Evolutionary conservation across 1,140 invertebrate genomes (phyloP), one percentile per base, ranked within the genome.

Genomic region (Solenopsis invicta): DNA sequence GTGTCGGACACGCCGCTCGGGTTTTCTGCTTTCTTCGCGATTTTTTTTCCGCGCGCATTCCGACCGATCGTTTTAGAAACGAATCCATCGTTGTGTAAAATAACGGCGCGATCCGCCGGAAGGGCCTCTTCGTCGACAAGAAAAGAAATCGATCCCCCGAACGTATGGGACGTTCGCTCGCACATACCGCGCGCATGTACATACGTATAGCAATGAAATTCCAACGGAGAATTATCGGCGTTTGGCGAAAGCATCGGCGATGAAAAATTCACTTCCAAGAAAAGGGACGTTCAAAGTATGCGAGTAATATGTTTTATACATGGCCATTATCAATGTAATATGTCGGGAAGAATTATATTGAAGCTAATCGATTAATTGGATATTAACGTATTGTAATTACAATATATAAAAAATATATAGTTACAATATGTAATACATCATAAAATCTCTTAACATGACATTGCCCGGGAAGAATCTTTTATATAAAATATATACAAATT

Each of bases 11-110:
- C 85, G 87, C 54, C 76, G 21, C 34, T 54, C 86, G 56, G 76
- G 87, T 92, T 91, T 91, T 92, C 89, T 91, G 89, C 92, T 92
- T 90, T 92, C 92, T 88, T 92, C 87, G 90, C 76, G 64, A 76
- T 88, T 74, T n/a, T n/a, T 64, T 59, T 52, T 45, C 52, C 50
- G n/a, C 24, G 54, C 48, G 50, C 80, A 56, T 66, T 72, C 80
- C 52, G 21, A 10, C 21, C 52, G n/a, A 4, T 9, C 41, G 56
- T 66, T 74, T 87, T 78, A 89, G 77, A 87, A 89, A 90, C 69
- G 59, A 34, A 24, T 81, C 29, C 56, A 59, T 61, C 59, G 34
- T 29, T 81, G 62, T 85, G 88, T 85, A 64, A 90, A 88, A 87
- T 87, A 34, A 82, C 21, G n/a, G 18, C 16, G 24, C 69, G 50